Conservation (phyloP, 2,888 invertebrate species). For the Tenthredo distinguenda region DNA sequence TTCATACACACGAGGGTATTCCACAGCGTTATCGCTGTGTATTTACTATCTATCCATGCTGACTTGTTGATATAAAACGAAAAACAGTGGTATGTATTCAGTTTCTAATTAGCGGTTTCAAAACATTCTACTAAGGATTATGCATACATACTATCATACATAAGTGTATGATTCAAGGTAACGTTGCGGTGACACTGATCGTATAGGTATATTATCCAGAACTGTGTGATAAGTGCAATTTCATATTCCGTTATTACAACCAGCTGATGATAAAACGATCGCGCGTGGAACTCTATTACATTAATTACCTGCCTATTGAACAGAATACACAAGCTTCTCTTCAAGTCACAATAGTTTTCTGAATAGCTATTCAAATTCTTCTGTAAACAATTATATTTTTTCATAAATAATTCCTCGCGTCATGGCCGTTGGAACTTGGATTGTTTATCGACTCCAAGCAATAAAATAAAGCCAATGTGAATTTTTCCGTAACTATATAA, state of each 20-base stretch:
- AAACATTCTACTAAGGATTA: not conserved
- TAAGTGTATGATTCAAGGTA: not conserved
- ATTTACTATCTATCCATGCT: not conserved
- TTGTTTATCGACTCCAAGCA: not conserved
- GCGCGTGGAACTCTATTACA: not conserved
- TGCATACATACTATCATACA: not conserved
- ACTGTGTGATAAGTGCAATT: slow-evolving; percentile 18
- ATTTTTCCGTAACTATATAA: not conserved
- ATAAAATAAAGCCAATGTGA: not conserved
- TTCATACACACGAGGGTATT: not conserved
- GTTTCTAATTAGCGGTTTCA: slow-evolving; percentile 3
- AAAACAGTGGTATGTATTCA: not conserved
- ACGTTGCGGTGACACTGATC: not conserved
- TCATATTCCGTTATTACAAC: not conserved
- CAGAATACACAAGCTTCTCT: not conserved
- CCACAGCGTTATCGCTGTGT: not conserved
- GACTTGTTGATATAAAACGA: not conserved
- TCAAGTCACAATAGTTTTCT: not conserved
- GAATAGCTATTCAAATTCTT: not conserved
- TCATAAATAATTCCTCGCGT: not conserved
- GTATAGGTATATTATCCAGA: not conserved
- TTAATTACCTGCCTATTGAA: not conserved
- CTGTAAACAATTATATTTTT: not conserved
- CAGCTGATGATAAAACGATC: not conserved
- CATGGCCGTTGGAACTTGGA: not conserved